These are phyloP conservation scores for Sebastes minor DNA, from an alignment of 2,797 vertebrate species.

Conservation along the genomic window DNA sequence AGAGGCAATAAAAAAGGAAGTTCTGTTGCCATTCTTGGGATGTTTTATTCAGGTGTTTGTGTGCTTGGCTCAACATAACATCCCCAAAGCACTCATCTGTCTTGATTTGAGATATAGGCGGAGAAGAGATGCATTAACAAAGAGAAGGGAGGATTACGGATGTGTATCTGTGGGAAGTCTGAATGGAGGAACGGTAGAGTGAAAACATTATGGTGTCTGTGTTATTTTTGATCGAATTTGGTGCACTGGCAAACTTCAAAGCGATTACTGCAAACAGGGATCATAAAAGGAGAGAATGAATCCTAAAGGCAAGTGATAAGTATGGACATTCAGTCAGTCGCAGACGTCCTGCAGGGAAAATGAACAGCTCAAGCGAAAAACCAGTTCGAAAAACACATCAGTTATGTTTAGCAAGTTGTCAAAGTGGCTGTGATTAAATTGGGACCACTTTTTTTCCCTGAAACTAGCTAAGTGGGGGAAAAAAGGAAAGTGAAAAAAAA, in stretches of 20 bases:
- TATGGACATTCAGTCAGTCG: slow-evolving; percentile 25
- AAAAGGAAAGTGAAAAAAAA: slow-evolving; percentile 20
- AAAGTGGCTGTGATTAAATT: neutral
- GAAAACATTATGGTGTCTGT: slow-evolving; percentile 9
- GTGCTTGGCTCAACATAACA: slow-evolving; percentile 9
- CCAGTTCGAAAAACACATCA: neutral
- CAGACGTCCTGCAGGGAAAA: slow-evolving; percentile 6
- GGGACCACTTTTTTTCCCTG: neutral
- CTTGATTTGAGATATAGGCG: slow-evolving; percentile 41
- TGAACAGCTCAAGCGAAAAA: slow-evolving; percentile 1
- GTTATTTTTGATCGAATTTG: slow-evolving; percentile 28
- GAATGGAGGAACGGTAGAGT: slow-evolving; percentile 2
- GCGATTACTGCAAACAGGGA: slow-evolving; percentile 13
- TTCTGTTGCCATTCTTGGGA: neutral
- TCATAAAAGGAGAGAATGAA: slow-evolving; percentile 20
- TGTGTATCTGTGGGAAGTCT: slow-evolving; percentile 35
- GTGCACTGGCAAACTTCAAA: slow-evolving; percentile 32
- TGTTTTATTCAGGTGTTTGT: slow-evolving; percentile 36
- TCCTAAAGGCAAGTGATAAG: slow-evolving; percentile 32
- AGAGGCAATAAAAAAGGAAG: neutral
- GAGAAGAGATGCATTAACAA: slow-evolving; percentile 16
- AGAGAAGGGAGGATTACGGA: slow-evolving; percentile 29
- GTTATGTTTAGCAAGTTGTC: slow-evolving; percentile 28
- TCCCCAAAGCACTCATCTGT: slow-evolving; percentile 13
- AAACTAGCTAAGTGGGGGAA: neutral